A percentile compares a stretch with the other conserved stretches of the same genome.
phyloP scores from a whole-genome alignment of 2,888 invertebrate species.

The Acrocera orbiculus region DNA sequence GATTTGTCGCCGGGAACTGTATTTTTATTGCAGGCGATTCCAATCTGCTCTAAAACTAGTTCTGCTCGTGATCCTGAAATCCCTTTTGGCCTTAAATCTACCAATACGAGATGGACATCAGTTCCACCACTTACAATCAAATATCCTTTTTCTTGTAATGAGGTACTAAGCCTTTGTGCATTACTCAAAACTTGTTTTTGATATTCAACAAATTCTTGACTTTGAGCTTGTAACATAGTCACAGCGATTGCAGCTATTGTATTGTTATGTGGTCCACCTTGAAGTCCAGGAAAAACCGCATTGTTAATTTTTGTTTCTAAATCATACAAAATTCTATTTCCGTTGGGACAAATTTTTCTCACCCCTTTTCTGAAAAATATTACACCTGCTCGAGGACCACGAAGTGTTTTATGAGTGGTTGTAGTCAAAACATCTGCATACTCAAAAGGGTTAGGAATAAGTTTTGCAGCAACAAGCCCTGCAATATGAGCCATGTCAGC shows the following conservation, averaged over 20 bases:
- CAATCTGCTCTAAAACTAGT: conserved; percentile 70
- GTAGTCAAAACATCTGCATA: conserved; percentile 84
- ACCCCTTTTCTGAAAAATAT: conserved; percentile 89
- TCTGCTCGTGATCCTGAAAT: conserved; percentile 78
- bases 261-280: conserved; percentile 96
- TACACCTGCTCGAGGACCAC: conserved; percentile 73
- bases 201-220: conserved; percentile 66
- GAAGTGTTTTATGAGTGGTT: conserved; percentile 87
- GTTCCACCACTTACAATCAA: conserved; percentile 75
- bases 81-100: conserved; percentile 62
- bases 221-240: conserved; percentile 73
- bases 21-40: conserved; percentile 95
- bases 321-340: conserved; percentile 73
- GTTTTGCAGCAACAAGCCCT: conserved; percentile 75
- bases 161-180: conserved; percentile 54
- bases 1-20: conserved; percentile 94
- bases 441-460: conserved; percentile 80
- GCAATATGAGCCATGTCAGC: conserved; percentile 95
- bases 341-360: conserved; percentile 57
- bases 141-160: conserved; percentile 55
- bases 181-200: conserved; percentile 74
- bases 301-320: conserved; percentile 74
- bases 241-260: conserved; percentile 93
- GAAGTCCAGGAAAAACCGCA: conserved; percentile 48
- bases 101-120: conserved; percentile 78